These are phyloP conservation scores for Enoplosus armatus DNA, from an alignment of 2,797 vertebrate species.

Conservation along the genomic window DNA sequence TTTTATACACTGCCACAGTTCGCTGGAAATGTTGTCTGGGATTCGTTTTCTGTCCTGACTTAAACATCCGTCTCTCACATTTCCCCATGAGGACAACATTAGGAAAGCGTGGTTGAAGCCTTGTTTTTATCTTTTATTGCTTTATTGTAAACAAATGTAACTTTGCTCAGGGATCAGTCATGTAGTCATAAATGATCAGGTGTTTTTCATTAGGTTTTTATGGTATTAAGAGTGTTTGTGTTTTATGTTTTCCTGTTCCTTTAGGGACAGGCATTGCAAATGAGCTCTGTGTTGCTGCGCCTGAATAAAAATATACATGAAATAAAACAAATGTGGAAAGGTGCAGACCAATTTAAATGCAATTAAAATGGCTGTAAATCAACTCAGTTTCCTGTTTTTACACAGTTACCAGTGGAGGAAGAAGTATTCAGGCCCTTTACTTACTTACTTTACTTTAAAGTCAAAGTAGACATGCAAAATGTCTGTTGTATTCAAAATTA, in stretches of 20 bases:
- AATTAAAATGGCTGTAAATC: background rate
- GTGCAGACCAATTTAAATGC: background rate
- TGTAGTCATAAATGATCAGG: background rate
- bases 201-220: background rate
- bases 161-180: background rate
- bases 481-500: background rate
- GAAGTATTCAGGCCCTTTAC: too few relatives aligned
- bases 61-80: background rate
- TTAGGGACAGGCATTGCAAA: too few relatives aligned
- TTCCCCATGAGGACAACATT: background rate
- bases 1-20: background rate
- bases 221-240: background rate
- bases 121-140: background rate
- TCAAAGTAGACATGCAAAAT: background rate
- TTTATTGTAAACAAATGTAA: background rate
- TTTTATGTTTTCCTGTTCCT: background rate
- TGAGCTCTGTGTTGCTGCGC: background rate
- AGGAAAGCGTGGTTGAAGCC: background rate
- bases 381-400: background rate
- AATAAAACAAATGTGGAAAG: background rate
- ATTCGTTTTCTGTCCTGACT: background rate
- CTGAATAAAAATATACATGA: slow-evolving; percentile 6
- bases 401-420: background rate
- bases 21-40: background rate
- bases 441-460: too few relatives aligned